These are phyloP conservation scores for Monochamus saltuarius DNA, from an alignment of 1,140 invertebrate genomes.

Conservation along the genomic window DNA sequence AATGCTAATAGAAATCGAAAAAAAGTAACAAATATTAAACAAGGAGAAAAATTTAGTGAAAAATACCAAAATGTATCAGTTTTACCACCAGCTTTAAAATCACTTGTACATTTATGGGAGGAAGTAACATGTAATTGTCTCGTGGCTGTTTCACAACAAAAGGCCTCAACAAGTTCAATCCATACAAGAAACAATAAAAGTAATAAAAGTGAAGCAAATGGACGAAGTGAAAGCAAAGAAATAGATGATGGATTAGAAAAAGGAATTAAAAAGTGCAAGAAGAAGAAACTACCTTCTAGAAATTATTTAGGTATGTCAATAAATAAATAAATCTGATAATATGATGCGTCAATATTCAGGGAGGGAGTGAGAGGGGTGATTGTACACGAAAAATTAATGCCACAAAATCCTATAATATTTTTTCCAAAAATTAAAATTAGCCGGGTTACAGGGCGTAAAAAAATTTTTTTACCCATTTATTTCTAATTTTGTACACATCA, in stretches of 20 bases:
- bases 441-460: too few relatives aligned
- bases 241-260: constrained; percentile 55
- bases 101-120: constrained; percentile 85
- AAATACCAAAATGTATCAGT: constrained; percentile 65
- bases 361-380: too few relatives aligned
- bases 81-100: constrained; percentile 82
- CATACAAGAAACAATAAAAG: constrained; percentile 54
- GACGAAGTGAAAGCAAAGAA: constrained; percentile 49
- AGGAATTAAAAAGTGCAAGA: constrained; percentile 56
- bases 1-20: constrained; percentile 66
- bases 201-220: constrained; percentile 30
- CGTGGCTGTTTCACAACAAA: constrained; percentile 65
- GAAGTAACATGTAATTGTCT: constrained; percentile 73
- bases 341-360: too few relatives aligned
- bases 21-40: constrained; percentile 60
- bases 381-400: too few relatives aligned
- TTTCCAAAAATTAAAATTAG: too few relatives aligned
- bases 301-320: constrained; percentile 49
- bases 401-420: too few relatives aligned
- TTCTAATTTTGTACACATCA: too few relatives aligned
- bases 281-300: constrained; percentile 57
- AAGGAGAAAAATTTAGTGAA: constrained; percentile 52
- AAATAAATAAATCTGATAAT: too few relatives aligned
- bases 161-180: constrained; percentile 53
- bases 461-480: too few relatives aligned